Conservation (phyloP, 2,797 vertebrate genomes). For the Tokudaia muenninki region DNA sequence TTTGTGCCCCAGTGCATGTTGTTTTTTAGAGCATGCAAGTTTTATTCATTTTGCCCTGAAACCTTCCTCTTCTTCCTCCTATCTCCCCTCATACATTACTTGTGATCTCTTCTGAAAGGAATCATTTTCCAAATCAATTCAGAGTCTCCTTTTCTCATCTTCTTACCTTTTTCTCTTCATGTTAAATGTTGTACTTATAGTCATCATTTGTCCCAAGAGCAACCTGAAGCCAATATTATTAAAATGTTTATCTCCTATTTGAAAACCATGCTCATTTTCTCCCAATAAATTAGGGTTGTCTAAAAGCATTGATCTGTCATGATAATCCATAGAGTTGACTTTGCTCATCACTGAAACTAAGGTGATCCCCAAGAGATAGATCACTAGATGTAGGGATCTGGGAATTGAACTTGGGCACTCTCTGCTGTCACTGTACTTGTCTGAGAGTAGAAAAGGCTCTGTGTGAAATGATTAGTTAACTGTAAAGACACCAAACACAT, state of each 20-base stretch:
- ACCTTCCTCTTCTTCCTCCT: neutral
- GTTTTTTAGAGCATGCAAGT: conserved; percentile 25
- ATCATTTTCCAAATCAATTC: neutral
- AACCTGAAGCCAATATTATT: conserved; percentile 93
- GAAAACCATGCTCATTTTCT: conserved; percentile 90
- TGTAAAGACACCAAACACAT: conserved; percentile 91
- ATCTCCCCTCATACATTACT: neutral
- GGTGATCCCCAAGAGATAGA: conserved; percentile 87
- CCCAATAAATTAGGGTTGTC: conserved; percentile 93
- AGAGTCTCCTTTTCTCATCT: neutral
- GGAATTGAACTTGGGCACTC: conserved; percentile 89
- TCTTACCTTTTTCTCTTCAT: neutral
- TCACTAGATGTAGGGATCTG: conserved; percentile 91
- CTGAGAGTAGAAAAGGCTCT: conserved; percentile 89
- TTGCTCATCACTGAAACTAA: conserved; percentile 88
- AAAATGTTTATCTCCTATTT: conserved; percentile 92
- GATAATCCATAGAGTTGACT: conserved; percentile 87
- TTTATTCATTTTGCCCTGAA: conserved; percentile 35
- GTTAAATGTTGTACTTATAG: conserved; percentile 78
- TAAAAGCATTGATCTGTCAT: conserved; percentile 92
- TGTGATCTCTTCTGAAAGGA: neutral
- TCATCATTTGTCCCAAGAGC: conserved; percentile 89
- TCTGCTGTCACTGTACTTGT: conserved; percentile 81
- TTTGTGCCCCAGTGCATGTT: conserved; percentile 5
- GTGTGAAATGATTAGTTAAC: conserved; percentile 90